These are phyloP conservation scores for Aspiorhynchus laticeps DNA, from an alignment of 2,113 vertebrate species.

Conservation along the genomic window DNA sequence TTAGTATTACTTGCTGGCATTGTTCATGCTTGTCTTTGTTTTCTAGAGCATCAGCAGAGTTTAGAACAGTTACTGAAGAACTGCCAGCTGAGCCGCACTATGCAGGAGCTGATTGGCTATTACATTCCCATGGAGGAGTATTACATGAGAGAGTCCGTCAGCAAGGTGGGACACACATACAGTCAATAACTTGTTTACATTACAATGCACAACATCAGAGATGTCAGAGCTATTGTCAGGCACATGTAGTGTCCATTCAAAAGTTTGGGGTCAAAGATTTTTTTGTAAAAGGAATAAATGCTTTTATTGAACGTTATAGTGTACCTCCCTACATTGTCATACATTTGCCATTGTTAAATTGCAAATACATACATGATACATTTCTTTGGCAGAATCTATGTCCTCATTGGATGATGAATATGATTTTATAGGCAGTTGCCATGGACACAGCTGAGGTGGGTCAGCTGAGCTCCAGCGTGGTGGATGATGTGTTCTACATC, in stretches of 20 bases:
- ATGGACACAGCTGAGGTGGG: conserved; percentile 94
- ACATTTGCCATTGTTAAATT: neutral
- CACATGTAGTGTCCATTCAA: neutral
- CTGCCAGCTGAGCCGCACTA: conserved; percentile 88
- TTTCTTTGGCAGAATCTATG: neutral
- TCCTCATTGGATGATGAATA: neutral
- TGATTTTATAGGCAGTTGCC: conserved; percentile 83
- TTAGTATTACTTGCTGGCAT: neutral
- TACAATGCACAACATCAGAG: neutral
- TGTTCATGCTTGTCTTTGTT: neutral
- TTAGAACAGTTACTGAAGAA: conserved; percentile 92
- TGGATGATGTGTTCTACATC: conserved; percentile 98
- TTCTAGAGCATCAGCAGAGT: conserved; percentile 88
- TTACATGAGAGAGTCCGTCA: conserved; percentile 97
- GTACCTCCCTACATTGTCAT: neutral
- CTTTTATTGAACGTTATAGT: neutral
- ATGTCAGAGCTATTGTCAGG: neutral
- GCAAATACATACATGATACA: neutral
- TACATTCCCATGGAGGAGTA: conserved; percentile 99
- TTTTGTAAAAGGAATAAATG: neutral
- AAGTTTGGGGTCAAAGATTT: neutral
- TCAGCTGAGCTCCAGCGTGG: conserved; percentile 97
- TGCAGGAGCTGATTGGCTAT: conserved; percentile 97
- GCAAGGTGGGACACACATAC: conserved; percentile 81
- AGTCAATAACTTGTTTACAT: neutral